A percentile compares a stretch with the other conserved stretches of the same genome.
These are phyloP conservation scores for Eurystomus gularis DNA, from an alignment of 2,113 vertebrate genomes.

Conservation along the genomic window DNA sequence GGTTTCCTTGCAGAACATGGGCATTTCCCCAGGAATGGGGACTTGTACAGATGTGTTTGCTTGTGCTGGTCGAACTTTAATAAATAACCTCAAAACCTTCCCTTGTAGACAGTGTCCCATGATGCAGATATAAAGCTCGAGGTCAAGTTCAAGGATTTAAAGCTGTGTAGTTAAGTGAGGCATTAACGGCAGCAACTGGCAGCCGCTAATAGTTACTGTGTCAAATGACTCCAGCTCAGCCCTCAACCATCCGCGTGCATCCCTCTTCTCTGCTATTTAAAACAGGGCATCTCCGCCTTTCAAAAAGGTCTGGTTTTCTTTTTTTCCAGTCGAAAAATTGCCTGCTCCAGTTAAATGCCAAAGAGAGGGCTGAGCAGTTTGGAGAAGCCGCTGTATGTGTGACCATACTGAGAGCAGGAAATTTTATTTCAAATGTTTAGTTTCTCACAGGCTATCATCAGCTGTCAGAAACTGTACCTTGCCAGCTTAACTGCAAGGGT, in stretches of 20 bases:
- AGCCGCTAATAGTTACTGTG: background rate
- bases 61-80: background rate
- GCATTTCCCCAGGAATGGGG: background rate
- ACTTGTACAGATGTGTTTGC: background rate
- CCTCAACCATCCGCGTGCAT: background rate
- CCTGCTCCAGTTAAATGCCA: background rate
- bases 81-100: background rate
- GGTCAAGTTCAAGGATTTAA: background rate
- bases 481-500: background rate
- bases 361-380: background rate
- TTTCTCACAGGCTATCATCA: background rate
- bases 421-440: background rate
- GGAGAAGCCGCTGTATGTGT: background rate
- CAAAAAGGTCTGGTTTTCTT: background rate
- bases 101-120: background rate
- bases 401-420: background rate
- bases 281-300: background rate
- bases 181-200: background rate
- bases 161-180: background rate
- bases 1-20: background rate
- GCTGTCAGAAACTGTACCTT: background rate
- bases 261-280: background rate
- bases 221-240: background rate
- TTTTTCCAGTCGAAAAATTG: background rate
- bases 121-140: background rate